Percentiles rank a stretch among this genome's conserved stretches.
Conservation (phyloP, 2,797 vertebrate species). For the Dendrocincla tyrannina region DNA sequence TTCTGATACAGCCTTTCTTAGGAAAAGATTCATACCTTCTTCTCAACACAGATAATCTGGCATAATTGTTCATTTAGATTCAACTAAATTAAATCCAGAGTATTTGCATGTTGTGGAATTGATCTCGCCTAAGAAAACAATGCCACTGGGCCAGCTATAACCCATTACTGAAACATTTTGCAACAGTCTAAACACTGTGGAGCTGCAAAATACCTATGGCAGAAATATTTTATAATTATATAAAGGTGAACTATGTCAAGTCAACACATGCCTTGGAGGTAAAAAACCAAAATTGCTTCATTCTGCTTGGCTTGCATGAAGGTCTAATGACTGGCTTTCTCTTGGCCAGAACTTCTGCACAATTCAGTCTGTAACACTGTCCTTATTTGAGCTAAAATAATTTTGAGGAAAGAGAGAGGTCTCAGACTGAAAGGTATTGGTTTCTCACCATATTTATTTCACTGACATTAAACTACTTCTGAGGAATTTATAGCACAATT, state of each 20-base stretch:
- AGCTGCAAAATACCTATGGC: background rate
- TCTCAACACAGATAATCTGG: background rate
- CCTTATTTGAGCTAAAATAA: background rate
- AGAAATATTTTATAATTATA: background rate
- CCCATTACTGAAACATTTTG: background rate
- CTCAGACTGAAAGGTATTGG: background rate
- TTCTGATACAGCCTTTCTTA: background rate
- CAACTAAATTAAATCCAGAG: background rate
- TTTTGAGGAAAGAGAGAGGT: background rate
- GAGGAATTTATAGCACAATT: background rate
- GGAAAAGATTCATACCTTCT: background rate
- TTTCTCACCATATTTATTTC: background rate
- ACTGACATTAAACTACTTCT: background rate
- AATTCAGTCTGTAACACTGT: background rate
- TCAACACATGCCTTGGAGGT: background rate
- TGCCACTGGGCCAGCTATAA: background rate
- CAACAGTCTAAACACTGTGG: background rate
- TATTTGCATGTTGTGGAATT: background rate
- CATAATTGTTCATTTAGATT: background rate
- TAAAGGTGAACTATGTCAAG: background rate
- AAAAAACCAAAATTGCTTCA: background rate
- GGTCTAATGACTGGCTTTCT: background rate
- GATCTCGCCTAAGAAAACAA: background rate
- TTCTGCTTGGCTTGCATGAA: background rate
- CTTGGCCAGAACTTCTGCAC: background rate